These are phyloP conservation scores for Drosophila colorata DNA, from an alignment of 2,888 invertebrate genomes.

Conservation along the genomic window DNA sequence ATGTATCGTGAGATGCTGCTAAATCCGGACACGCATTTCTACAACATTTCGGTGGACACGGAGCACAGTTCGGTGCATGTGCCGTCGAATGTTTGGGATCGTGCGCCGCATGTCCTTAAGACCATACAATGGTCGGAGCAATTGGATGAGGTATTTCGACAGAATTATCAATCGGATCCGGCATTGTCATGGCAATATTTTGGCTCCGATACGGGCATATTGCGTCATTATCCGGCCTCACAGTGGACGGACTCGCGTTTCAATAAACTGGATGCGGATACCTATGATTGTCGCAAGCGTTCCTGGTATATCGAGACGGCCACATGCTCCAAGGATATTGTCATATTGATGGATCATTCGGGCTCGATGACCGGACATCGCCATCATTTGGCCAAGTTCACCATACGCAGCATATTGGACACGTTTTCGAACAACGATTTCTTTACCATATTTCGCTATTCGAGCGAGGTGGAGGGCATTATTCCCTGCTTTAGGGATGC, in stretches of 20 bases:
- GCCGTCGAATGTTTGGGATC: constrained; percentile 96
- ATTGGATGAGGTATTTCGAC: constrained; percentile 92
- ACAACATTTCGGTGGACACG: constrained; percentile 92
- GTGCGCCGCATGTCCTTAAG: constrained; percentile 88
- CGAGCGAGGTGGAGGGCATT: constrained; percentile 90
- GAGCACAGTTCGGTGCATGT: constrained; percentile 95
- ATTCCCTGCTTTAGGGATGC: constrained; percentile 94
- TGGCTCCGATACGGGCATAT: constrained; percentile 96
- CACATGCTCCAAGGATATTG: constrained; percentile 98
- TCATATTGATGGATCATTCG: constrained; percentile 97
- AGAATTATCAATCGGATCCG: constrained; percentile 95
- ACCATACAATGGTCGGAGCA: constrained; percentile 96
- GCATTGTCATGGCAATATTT: constrained; percentile 99
- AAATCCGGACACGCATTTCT: constrained; percentile 92
- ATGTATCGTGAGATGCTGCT: constrained; percentile 88
- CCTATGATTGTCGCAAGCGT: constrained; percentile 96
- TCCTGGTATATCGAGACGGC: constrained; percentile 99
- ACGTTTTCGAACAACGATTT: constrained; percentile 99
- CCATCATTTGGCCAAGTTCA: constrained; percentile 92
- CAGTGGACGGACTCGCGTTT: constrained; percentile 87
- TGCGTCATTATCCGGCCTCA: constrained; percentile 95
- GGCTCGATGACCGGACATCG: constrained; percentile 97
- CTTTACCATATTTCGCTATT: constrained; percentile 95
- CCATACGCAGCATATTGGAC: constrained; percentile 94
- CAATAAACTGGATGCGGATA: constrained; percentile 87